Evolutionary conservation across 2,888 invertebrate genomes (phyloP).

Genomic region (Junonia oenone): DNA sequence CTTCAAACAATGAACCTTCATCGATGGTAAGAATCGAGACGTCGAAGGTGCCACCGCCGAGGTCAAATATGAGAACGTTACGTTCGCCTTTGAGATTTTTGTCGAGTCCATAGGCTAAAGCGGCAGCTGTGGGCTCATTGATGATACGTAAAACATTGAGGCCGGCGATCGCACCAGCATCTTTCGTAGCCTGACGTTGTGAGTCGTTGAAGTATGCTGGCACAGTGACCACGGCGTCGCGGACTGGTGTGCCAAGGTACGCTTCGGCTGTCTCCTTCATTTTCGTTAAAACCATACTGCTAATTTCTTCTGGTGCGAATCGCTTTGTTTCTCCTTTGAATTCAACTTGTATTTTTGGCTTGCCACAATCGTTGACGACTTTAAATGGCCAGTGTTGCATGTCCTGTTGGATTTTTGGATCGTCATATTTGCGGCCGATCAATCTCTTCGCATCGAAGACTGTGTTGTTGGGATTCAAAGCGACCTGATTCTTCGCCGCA

Average conservation of each 20-base stretch:
- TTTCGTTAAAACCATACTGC: slow-evolving; percentile 81
- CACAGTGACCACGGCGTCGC: slow-evolving; percentile 89
- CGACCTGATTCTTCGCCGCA: slow-evolving; percentile 91
- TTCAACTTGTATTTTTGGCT: slow-evolving; percentile 84
- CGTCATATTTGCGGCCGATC: slow-evolving; percentile 88
- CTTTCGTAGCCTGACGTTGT: slow-evolving; percentile 88
- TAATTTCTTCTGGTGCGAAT: slow-evolving; percentile 85
- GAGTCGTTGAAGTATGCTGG: slow-evolving; percentile 90
- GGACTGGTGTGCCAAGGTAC: slow-evolving; percentile 82
- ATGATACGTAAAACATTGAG: slow-evolving; percentile 90
- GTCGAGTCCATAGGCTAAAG: slow-evolving; percentile 85
- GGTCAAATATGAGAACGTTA: slow-evolving; percentile 83
- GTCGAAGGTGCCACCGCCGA: slow-evolving; percentile 87
- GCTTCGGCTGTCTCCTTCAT: slow-evolving; percentile 85
- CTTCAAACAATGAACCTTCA: slow-evolving; percentile 87
- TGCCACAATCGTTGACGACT: slow-evolving; percentile 82
- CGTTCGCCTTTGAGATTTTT: slow-evolving; percentile 83
- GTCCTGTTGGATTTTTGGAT: slow-evolving; percentile 87
- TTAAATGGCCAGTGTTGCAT: slow-evolving; percentile 92
- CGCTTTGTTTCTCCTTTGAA: slow-evolving; percentile 82
- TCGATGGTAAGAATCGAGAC: slow-evolving; percentile 91
- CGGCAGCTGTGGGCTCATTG: slow-evolving; percentile 89
- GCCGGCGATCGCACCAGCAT: slow-evolving; percentile 88
- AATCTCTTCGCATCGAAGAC: slow-evolving; percentile 89
- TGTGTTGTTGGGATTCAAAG: slow-evolving; percentile 87